phyloP scores from a whole-genome alignment of 2,888 invertebrate genomes.

The Aplocera efformata region DNA sequence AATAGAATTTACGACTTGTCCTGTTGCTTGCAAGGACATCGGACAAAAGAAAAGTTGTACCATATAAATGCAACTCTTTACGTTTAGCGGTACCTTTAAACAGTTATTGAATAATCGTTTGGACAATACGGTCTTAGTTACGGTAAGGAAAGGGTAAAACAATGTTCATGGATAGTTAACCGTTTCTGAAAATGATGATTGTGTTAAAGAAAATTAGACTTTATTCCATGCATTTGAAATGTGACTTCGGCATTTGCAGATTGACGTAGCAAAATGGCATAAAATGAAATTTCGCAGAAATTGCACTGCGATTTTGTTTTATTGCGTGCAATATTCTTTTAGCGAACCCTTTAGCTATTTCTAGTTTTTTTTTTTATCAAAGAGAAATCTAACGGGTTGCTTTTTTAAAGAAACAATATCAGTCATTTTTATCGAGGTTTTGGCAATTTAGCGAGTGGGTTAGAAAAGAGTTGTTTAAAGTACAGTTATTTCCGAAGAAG shows the following conservation, averaged over 20 bases:
- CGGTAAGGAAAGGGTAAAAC: slow-evolving; percentile 68
- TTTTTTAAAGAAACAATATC: slow-evolving; percentile 22
- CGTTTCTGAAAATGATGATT: slow-evolving; percentile 21
- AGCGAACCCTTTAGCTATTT: slow-evolving; percentile 55
- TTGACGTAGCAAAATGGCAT: slow-evolving; percentile 24
- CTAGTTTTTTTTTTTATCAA: slow-evolving; percentile 36
- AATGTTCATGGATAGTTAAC: slow-evolving; percentile 39
- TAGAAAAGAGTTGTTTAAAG: slow-evolving; percentile 49
- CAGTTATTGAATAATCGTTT: slow-evolving; percentile 54
- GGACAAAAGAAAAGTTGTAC: slow-evolving; percentile 49
- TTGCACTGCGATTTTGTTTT: slow-evolving; percentile 52
- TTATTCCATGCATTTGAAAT: too few species aligned
- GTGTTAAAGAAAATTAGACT: slow-evolving; percentile 18
- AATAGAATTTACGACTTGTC: slow-evolving; percentile 60
- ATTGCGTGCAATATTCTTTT: slow-evolving; percentile 49
- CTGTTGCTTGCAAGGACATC: slow-evolving; percentile 51
- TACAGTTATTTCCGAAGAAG: slow-evolving; percentile 25
- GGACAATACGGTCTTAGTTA: slow-evolving; percentile 61
- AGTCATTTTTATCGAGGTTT: slow-evolving; percentile 49
- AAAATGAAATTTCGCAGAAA: slow-evolving; percentile 46
- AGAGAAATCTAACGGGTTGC: slow-evolving; percentile 2
- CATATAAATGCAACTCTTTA: slow-evolving; percentile 73
- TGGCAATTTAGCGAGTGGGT: slow-evolving; percentile 52
- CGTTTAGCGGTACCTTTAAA: slow-evolving; percentile 65
- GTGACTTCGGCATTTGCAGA: too few species aligned